phyloP scores from a whole-genome alignment of 2,888 invertebrate genomes.

The Mystacides longicornis region DNA sequence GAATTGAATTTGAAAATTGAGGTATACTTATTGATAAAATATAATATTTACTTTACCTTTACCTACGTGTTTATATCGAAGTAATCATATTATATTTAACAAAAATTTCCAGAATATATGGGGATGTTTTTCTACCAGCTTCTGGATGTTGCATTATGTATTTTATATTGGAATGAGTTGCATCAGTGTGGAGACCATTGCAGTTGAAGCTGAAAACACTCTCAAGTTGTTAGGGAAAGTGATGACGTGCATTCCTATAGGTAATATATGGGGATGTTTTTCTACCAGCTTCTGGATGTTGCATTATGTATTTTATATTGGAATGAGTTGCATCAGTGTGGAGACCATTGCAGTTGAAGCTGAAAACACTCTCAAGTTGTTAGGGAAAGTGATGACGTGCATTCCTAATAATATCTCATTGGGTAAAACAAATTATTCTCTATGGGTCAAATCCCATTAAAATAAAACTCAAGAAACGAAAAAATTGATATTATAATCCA shows the following conservation, averaged over 20 bases:
- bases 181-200: constrained; percentile 1
- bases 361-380: constrained; percentile 2
- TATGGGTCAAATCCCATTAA: too few species aligned
- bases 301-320: constrained; percentile 9
- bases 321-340: constrained; percentile 3
- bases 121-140: neutral
- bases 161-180: constrained; percentile 8
- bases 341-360: constrained; percentile 7
- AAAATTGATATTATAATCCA: too few species aligned
- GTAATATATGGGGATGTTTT: neutral
- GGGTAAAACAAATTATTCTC: too few species aligned
- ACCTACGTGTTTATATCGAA: neutral
- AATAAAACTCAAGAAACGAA: too few species aligned
- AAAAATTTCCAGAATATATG: neutral
- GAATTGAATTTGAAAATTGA: neutral
- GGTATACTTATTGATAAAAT: neutral
- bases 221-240: constrained; percentile 8
- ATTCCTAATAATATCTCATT: too few species aligned
- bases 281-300: constrained; percentile 4
- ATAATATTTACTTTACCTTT: neutral
- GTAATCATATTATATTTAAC: neutral
- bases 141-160: constrained; percentile 8
- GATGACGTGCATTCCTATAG: neutral
- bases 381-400: constrained; percentile 11
- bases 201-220: constrained; percentile 8